Conservation (phyloP, 2,888 invertebrate genomes). For the Synanthedon vespiformis region DNA sequence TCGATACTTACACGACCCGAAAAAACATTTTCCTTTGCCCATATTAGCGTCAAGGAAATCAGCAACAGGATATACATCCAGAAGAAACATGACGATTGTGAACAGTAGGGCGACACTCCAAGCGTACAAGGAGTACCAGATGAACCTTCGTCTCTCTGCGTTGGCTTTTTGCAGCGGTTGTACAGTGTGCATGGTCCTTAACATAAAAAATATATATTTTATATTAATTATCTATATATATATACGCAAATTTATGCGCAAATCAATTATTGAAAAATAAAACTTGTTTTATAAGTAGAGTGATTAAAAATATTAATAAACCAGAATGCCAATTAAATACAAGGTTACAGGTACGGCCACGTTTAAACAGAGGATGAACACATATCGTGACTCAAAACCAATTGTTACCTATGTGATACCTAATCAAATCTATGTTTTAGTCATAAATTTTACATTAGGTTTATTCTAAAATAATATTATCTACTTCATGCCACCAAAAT, state of each 20-base stretch:
- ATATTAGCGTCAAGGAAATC: slow-evolving; percentile 69
- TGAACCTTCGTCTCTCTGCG: slow-evolving; percentile 69
- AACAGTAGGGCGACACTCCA: slow-evolving; percentile 75
- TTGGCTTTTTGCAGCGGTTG: slow-evolving; percentile 51
- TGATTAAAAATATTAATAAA: too few species aligned
- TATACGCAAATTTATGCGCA: slow-evolving; percentile 2
- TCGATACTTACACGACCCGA: slow-evolving; percentile 65
- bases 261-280: too few species aligned
- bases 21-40: slow-evolving; percentile 75
- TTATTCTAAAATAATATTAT: too few species aligned
- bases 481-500: too few species aligned
- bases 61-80: slow-evolving; percentile 60
- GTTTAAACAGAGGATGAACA: too few species aligned
- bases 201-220: slow-evolving; percentile 7
- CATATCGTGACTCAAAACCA: too few species aligned
- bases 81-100: slow-evolving; percentile 63
- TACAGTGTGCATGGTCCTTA: slow-evolving; percentile 59
- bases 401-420: too few species aligned
- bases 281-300: too few species aligned
- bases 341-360: too few species aligned
- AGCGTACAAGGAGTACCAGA: slow-evolving; percentile 77
- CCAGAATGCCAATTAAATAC: too few species aligned
- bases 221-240: slow-evolving; percentile 1
- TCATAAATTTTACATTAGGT: too few species aligned
- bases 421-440: too few species aligned